Conservation (phyloP, 1,140 invertebrate species). For the Drosophila tani region DNA sequence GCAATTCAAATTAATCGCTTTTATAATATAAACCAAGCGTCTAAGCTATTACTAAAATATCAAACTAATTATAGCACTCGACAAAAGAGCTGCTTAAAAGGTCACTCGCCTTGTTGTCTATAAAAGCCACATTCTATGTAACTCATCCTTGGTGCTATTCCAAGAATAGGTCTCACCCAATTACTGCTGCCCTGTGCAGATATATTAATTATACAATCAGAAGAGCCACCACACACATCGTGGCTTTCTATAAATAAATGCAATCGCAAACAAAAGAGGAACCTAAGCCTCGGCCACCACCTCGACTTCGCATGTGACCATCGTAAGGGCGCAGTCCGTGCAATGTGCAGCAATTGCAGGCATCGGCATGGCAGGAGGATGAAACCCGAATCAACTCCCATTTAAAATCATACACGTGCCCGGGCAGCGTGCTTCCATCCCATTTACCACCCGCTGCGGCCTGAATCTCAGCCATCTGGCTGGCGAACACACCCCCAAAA, state of each 20-base stretch:
- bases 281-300: conserved; percentile 6
- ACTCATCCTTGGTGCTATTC: conserved; percentile 5
- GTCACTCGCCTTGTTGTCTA: neutral
- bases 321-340: conserved; percentile 16
- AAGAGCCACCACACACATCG: neutral
- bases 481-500: conserved; percentile 32
- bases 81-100: neutral
- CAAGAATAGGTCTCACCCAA: conserved; percentile 2
- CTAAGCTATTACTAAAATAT: no score
- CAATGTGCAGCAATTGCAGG: conserved; percentile 30
- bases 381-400: conserved; percentile 9
- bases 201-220: conserved; percentile 23
- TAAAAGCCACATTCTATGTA: neutral
- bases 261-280: conserved; percentile 25
- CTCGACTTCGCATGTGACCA: conserved; percentile 37
- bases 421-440: conserved; percentile 15
- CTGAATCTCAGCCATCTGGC: conserved; percentile 9
- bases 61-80: neutral
- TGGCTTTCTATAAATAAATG: conserved; percentile 11
- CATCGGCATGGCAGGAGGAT: conserved; percentile 41
- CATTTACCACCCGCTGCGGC: conserved; percentile 13
- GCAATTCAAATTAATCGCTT: neutral
- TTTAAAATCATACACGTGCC: conserved; percentile 57
- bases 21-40: neutral
- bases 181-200: conserved; percentile 15